phyloP scores from a whole-genome alignment of 2,113 vertebrate genomes.

The Struthio camelus region DNA sequence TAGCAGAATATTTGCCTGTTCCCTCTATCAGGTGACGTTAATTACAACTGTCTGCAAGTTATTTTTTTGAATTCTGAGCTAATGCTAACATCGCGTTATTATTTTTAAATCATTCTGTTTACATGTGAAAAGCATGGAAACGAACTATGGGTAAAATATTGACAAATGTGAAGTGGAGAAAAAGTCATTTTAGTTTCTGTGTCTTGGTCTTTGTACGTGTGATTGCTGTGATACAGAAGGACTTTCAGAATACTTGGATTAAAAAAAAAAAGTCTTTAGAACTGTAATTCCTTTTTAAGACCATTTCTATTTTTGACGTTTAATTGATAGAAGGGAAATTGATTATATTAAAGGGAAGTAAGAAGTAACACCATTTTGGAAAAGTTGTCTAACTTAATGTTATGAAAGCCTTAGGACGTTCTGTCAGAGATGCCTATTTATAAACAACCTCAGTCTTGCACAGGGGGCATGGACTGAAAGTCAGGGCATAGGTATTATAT shows the following conservation, averaged over 20 bases:
- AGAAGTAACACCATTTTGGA: neutral
- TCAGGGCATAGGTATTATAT: neutral
- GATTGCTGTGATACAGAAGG: neutral
- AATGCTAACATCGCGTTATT: neutral
- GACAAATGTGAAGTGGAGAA: neutral
- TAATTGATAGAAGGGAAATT: neutral
- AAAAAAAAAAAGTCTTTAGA: neutral
- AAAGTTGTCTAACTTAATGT: neutral
- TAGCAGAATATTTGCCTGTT: neutral
- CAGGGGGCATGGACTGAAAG: neutral
- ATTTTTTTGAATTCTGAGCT: neutral
- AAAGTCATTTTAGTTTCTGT: neutral
- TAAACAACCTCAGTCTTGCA: neutral
- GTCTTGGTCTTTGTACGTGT: neutral
- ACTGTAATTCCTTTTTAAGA: neutral
- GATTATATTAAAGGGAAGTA: neutral
- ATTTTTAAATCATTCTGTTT: neutral
- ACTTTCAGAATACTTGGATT: neutral
- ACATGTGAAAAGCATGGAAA: neutral
- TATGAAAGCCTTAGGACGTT: neutral
- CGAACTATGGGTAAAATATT: neutral
- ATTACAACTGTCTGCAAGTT: neutral
- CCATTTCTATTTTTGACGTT: neutral
- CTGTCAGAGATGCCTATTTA: neutral
- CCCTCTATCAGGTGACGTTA: neutral